These are phyloP conservation scores for Magallana gigas DNA, from an alignment of 1,140 invertebrate genomes.

Conservation along the genomic window DNA sequence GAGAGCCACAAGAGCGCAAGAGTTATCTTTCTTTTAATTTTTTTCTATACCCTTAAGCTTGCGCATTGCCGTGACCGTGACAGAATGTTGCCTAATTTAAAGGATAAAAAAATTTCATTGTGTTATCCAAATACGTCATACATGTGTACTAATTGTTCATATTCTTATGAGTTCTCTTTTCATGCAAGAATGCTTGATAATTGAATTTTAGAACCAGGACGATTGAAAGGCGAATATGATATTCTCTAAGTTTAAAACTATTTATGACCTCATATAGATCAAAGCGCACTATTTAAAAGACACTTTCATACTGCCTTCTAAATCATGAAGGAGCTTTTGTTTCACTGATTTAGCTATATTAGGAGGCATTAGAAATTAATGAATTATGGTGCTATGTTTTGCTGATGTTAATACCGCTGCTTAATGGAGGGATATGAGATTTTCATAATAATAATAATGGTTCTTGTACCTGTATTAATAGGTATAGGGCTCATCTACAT, in stretches of 20 bases:
- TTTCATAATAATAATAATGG: slow-evolving; percentile 6
- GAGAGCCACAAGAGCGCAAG: neutral
- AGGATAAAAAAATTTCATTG: too few species aligned
- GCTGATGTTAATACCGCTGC: neutral
- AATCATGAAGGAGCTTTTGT: too few species aligned
- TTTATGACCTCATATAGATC: too few species aligned
- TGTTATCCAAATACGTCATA: too few species aligned
- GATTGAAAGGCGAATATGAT: neutral
- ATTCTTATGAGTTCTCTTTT: neutral
- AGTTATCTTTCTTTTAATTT: neutral
- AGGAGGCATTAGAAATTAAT: neutral
- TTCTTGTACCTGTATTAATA: slow-evolving; percentile 10
- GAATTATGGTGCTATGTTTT: neutral
- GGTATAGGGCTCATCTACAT: slow-evolving; percentile 7
- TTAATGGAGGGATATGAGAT: slow-evolving; percentile 18
- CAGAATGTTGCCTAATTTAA: too few species aligned
- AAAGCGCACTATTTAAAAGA: too few species aligned
- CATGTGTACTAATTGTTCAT: too few species aligned
- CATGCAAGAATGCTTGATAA: slow-evolving; percentile 2
- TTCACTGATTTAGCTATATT: too few species aligned
- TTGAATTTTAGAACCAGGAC: neutral
- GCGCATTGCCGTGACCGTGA: too few species aligned
- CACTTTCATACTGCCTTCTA: too few species aligned
- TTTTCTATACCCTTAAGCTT: too few species aligned
- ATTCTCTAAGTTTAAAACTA: neutral